Evolutionary conservation across 2,888 invertebrate genomes (phyloP), one percentile per base, ranked within the genome.

Genomic region (Philopedon plagiatum): DNA sequence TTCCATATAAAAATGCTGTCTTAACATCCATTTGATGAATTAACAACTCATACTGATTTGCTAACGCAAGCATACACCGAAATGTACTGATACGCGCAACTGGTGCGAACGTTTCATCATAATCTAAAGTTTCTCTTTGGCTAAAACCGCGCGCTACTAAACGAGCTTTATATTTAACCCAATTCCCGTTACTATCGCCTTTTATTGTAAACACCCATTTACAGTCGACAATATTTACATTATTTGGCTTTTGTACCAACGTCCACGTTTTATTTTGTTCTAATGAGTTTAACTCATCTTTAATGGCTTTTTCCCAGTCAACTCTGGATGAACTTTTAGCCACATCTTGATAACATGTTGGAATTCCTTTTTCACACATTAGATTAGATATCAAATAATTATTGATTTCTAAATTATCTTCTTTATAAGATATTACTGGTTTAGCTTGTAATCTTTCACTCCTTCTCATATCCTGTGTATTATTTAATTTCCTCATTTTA

Each of bases 121-220:
- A 66, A 67, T 74, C 74, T 13, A 54, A 54, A 9, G 41, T 15
- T 57, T 73, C 66, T n/a, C 32, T 44, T 73, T 69, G n/a, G 49
- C 63, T 73, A 29, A 66, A 71, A 54, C 69, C 63, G 18, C 49
- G n/a, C n/a, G n/a, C n/a, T n/a, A n/a, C n/a, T n/a, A n/a, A n/a
- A n/a, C n/a, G n/a, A n/a, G n/a, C n/a, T 23, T 63, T 63, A 63
- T 63, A 63, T 54, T 32, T 63, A 8, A 46, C 23, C 19, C 5
- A 4, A 39, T 54, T 8, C n/a, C 60, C 71, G 11, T 18, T 44
- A 41, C 63, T 66, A 26, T 70, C 60, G 29, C 34, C 54, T 57
- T 75, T 75, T n/a, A 41, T 41, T 57, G 62, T 73, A 58, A 71
- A 74, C 13, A 75, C 75, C 75, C 74, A 74, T 54, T 76, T 74